Evolutionary conservation across 1,140 invertebrate species (phyloP).

Genomic region (Habropoda laboriosa): DNA sequence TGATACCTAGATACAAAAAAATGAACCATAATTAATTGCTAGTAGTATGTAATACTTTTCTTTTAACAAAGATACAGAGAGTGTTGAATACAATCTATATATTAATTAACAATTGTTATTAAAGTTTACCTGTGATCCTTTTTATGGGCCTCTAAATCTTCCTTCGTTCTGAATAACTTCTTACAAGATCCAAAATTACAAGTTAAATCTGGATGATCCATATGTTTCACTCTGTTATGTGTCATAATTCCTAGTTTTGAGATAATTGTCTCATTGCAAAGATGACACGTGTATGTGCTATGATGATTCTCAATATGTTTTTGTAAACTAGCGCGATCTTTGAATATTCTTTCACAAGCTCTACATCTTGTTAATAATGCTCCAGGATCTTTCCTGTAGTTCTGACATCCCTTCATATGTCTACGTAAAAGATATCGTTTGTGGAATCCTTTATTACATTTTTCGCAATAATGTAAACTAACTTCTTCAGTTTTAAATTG

Average conservation of each 20-base stretch:
- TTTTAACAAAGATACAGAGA: not conserved
- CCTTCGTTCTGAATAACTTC: slow-evolving; percentile 83
- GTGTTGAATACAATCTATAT: too few relatives aligned
- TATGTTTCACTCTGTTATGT: slow-evolving; percentile 84
- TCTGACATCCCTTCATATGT: slow-evolving; percentile 84
- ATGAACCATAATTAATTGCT: not conserved
- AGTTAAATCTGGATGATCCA: slow-evolving; percentile 82
- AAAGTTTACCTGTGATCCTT: slow-evolving; percentile 80
- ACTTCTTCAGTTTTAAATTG: slow-evolving; percentile 76
- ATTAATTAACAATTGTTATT: not conserved
- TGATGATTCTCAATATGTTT: slow-evolving; percentile 84
- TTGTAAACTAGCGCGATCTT: slow-evolving; percentile 82
- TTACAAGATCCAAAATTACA: slow-evolving; percentile 80
- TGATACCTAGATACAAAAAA: slow-evolving; percentile 58
- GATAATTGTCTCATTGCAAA: slow-evolving; percentile 82
- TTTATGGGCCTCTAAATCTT: slow-evolving; percentile 82
- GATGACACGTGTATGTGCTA: slow-evolving; percentile 82
- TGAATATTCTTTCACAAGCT: slow-evolving; percentile 83
- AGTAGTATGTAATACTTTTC: too few relatives aligned
- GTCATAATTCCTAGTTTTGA: slow-evolving; percentile 84
- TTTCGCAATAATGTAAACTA: slow-evolving; percentile 81
- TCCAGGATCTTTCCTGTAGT: slow-evolving; percentile 81
- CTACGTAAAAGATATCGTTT: slow-evolving; percentile 82
- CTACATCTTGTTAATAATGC: slow-evolving; percentile 82
- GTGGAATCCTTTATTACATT: slow-evolving; percentile 83